Evolutionary conservation across 2,888 invertebrate species (phyloP).

Genomic region (Eupeodes luniger): DNA sequence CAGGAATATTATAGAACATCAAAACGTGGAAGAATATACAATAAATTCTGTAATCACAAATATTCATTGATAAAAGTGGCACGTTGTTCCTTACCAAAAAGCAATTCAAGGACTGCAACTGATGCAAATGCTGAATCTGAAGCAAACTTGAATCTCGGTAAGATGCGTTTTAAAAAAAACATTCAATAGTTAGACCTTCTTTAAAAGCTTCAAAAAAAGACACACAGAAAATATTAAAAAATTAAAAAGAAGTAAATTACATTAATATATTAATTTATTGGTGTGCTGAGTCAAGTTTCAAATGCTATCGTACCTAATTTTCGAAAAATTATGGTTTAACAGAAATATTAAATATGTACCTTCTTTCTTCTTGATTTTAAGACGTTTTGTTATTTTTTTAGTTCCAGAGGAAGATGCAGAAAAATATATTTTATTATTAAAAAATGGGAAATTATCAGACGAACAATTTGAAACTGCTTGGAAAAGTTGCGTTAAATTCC

Average conservation of each 20-base stretch:
- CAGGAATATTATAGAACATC: slow-evolving; percentile 23
- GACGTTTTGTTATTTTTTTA: neutral
- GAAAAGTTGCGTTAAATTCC: neutral
- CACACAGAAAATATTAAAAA: too few species aligned
- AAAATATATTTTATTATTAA: neutral
- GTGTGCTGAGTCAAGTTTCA: too few species aligned
- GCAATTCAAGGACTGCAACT: neutral
- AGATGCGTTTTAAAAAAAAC: neutral
- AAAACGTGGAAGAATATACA: slow-evolving; percentile 18
- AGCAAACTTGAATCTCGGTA: neutral
- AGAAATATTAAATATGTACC: neutral
- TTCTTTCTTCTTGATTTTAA: neutral
- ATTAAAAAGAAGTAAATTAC: too few species aligned
- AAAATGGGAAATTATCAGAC: neutral
- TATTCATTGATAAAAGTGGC: slow-evolving; percentile 17
- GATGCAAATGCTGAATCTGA: neutral
- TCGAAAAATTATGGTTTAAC: too few species aligned
- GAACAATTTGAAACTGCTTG: neutral
- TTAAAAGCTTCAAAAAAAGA: too few species aligned
- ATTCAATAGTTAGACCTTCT: too few species aligned
- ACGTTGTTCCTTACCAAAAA: neutral
- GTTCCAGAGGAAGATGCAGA: slow-evolving; percentile 22
- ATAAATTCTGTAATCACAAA: slow-evolving; percentile 23
- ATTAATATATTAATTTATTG: too few species aligned
- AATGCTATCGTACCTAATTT: too few species aligned